Percentiles rank a stretch among this genome's conserved stretches.
Evolutionary conservation across 1,140 invertebrate species (phyloP).

Genomic region (Cydia splendana): DNA sequence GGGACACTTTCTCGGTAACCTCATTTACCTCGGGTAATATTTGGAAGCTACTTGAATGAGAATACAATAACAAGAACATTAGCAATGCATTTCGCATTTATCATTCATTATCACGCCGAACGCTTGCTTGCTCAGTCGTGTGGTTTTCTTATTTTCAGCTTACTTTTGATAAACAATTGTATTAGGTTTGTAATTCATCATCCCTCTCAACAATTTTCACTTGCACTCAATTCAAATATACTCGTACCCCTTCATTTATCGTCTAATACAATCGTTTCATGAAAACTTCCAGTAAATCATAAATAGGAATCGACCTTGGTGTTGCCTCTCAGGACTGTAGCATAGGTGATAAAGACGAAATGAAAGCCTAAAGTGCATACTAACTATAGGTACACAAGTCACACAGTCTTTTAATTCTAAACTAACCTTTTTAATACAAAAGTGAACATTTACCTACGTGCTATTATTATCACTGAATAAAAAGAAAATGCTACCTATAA

Average conservation of each 20-base stretch:
- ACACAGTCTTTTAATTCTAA: too few relatives aligned
- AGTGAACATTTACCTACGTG: too few relatives aligned
- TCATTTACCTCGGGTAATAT: conserved; percentile 38
- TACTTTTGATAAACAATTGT: conserved; percentile 36
- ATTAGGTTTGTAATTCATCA: conserved; percentile 33
- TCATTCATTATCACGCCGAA: conserved; percentile 61
- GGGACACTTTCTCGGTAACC: conserved; percentile 56
- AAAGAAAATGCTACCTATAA: too few relatives aligned
- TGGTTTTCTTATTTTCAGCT: conserved; percentile 62
- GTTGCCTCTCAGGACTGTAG: too few relatives aligned
- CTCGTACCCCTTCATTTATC: conserved; percentile 16
- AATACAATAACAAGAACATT: conserved; percentile 45
- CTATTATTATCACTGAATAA: too few relatives aligned
- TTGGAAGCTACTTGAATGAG: not conserved
- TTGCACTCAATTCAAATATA: conserved; percentile 34
- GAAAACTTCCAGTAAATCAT: not conserved
- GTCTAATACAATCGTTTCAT: conserved; percentile 24
- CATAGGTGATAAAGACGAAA: too few relatives aligned
- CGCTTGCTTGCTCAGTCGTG: conserved; percentile 68
- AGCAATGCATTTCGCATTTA: conserved; percentile 65
- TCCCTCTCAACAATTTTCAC: not conserved
- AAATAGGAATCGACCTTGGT: too few relatives aligned
- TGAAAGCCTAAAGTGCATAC: too few relatives aligned
- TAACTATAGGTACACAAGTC: too few relatives aligned
- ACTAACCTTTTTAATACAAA: too few relatives aligned